Base-by-base conservation (phyloP, 1,140 invertebrate genomes). In the Drosophila tristis region DNA sequence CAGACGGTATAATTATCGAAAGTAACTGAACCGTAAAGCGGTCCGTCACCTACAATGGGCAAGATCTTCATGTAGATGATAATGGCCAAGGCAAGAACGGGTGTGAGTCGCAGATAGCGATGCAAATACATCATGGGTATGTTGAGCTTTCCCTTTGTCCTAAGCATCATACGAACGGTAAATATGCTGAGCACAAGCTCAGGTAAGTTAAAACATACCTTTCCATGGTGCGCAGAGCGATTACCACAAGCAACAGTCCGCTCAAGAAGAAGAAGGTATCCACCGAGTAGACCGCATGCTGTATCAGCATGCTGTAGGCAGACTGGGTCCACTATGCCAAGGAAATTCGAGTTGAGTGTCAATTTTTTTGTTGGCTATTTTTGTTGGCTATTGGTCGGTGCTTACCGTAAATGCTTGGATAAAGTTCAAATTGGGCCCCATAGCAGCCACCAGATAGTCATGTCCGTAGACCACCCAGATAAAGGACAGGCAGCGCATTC, bases 231-330 rank as follows among this genome's bases (percentile, higher is more conserved):
- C 94, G 92, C 8, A 96, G 91, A 0, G 95, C 86, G 20, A 95
- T 92, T 55, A 94, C 93, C 68, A 94, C 93, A 68, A 95, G 94
- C 16, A 96, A 92, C 72, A 96, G 94, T 4, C 95, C 95, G 54
- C 96, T 96, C 16, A 91, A 87, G 82, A 97, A 96, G 93, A 98
- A 98, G 92, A 98, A 98, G 0, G 97, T 97, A 85, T 98, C 97
- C 0, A 98, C 97, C 60, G 97, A 97, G 91, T 97, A 97, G 0
- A 94, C 93, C 2, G 93, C 94, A 72, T 93, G 93, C 3, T 94
- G 62, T 0, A 93, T 62, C 6, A 94, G 92, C 73, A 94, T 94
- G 5, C 93, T 93, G 61, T 5, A 95, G 91, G 20, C 93, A 67
- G 39, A 93, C 72, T n/a, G 81, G 61, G 3, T 57, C 93, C 39